A percentile compares a stretch with the other conserved stretches of the same genome.
Conservation (phyloP, 2,888 invertebrate genomes). For the Xestia xanthographa region DNA sequence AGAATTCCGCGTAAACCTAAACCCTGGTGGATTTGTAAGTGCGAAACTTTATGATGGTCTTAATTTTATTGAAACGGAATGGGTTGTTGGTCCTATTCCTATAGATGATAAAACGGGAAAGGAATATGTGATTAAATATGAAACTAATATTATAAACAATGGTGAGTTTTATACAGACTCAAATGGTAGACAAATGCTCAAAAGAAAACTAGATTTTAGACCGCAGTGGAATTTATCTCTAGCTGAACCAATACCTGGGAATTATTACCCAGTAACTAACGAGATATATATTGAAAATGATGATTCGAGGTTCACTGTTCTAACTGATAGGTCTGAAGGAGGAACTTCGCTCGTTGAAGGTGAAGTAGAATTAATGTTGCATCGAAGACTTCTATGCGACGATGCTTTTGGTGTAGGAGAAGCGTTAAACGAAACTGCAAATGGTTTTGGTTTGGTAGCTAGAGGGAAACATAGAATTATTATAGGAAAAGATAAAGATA, state of each 20-base stretch:
- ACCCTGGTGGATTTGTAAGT: conserved; percentile 63
- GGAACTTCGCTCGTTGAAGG: conserved; percentile 94
- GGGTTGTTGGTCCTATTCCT: conserved; percentile 95
- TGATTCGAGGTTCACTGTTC: conserved; percentile 88
- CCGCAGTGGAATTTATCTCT: conserved; percentile 94
- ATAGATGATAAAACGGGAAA: conserved; percentile 92
- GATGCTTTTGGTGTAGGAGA: conserved; percentile 98
- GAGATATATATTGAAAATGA: conserved; percentile 93
- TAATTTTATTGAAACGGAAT: conserved; percentile 92
- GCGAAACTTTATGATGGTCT: conserved; percentile 76
- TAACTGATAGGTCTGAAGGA: conserved; percentile 96
- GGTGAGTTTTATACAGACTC: conserved; percentile 97
- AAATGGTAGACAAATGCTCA: conserved; percentile 96
- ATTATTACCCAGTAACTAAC: conserved; percentile 98
- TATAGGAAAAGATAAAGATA: conserved; percentile 80
- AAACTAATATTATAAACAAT: conserved; percentile 91
- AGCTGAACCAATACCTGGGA: conserved; percentile 94
- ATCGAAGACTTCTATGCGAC: conserved; percentile 95
- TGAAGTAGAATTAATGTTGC: conserved; percentile 95
- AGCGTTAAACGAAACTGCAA: conserved; percentile 95
- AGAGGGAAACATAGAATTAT: conserved; percentile 92
- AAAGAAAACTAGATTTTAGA: conserved; percentile 92
- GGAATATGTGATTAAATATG: conserved; percentile 95
- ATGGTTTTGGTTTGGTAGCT: conserved; percentile 92
- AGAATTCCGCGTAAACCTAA: conserved; percentile 78